Base-by-base conservation (phyloP, 2,113 vertebrate genomes). In the Zosterops lateralis region DNA sequence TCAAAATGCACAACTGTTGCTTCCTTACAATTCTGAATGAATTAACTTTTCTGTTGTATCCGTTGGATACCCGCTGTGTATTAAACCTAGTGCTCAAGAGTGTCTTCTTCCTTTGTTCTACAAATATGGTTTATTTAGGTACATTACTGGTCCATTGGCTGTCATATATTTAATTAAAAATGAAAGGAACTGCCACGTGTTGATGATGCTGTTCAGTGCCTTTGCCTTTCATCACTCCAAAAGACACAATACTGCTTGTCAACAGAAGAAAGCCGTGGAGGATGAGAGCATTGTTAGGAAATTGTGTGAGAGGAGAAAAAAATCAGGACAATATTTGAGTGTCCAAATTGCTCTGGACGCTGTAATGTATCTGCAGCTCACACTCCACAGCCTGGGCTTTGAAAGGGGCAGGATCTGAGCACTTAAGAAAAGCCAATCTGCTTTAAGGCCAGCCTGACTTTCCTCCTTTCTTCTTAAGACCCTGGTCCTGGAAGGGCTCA, bases 41-140 rank as follows among this genome's bases (percentile, higher is more conserved):
- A 94, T 95, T 93, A 88, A 92, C 76, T 95, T 94, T 92, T 92
- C 80, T 79, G 86, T 96, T 91, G 91, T 97, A 95, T 95, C 96
- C 92, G 6, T 93, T 93, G 95, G 92, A 96, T 95, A 94, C 94
- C 81, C 3, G 3, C 83, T 93, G 91, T 93, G 80, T 90, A 95
- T 95, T 93, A 96, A 97, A 95, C 57, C 68, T 71, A 90, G 87
- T 7, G 73, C 92, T 94, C 80, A 92, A 92, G 80, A 89, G 87
- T 61, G 56, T 87, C 83, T 80, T 92, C 68, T 82, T 84, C 89
- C 84, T 89, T 79, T 90, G 87, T 89, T 96, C 85, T 89, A 6
- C 72, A 25, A 68, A 57, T 70, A 80, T 73, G 84, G 53, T 92
- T 95, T 94, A 53, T 93, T 94, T 87, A 87, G 90, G 57, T 91